phyloP scores from a whole-genome alignment of 1,140 invertebrate species.

The Nilaparvata lugens region DNA sequence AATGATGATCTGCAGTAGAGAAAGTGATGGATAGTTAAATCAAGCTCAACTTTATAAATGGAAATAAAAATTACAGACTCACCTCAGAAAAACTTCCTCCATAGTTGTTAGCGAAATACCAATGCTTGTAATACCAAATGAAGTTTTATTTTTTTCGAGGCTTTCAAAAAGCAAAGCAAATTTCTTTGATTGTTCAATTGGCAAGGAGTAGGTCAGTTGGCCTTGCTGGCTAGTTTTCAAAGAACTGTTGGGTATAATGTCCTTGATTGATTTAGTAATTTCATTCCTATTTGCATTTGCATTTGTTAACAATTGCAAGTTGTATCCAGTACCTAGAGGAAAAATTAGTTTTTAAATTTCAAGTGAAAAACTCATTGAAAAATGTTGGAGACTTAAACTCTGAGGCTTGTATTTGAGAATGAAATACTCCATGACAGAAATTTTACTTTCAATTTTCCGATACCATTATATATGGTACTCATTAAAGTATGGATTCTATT shows the following conservation, averaged over 20 bases:
- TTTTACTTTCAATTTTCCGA: too few relatives aligned
- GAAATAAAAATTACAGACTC: too few relatives aligned
- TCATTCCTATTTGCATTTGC: slow-evolving; percentile 33
- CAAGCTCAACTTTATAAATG: too few relatives aligned
- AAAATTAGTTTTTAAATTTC: too few relatives aligned
- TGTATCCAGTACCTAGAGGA: slow-evolving; percentile 44
- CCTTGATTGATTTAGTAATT: slow-evolving; percentile 9
- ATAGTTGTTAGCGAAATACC: slow-evolving; percentile 53
- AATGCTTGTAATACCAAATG: slow-evolving; percentile 43
- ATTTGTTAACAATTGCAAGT: slow-evolving; percentile 36
- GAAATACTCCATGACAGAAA: too few relatives aligned
- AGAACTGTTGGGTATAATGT: neutral
- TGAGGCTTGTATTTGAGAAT: too few relatives aligned
- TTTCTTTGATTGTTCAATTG: slow-evolving; percentile 21
- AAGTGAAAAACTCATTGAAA: too few relatives aligned
- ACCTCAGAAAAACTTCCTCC: slow-evolving; percentile 59
- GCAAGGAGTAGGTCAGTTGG: slow-evolving; percentile 9
- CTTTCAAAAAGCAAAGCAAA: slow-evolving; percentile 42
- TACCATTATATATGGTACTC: too few relatives aligned
- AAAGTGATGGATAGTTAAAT: too few relatives aligned
- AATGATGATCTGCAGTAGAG: too few relatives aligned
- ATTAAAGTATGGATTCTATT: too few relatives aligned
- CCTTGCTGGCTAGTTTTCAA: slow-evolving; percentile 1
- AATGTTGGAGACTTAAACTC: too few relatives aligned
- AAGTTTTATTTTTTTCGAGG: slow-evolving; percentile 37